Base-by-base conservation (phyloP, 2,888 invertebrate species). In the Ceramica pisi region DNA sequence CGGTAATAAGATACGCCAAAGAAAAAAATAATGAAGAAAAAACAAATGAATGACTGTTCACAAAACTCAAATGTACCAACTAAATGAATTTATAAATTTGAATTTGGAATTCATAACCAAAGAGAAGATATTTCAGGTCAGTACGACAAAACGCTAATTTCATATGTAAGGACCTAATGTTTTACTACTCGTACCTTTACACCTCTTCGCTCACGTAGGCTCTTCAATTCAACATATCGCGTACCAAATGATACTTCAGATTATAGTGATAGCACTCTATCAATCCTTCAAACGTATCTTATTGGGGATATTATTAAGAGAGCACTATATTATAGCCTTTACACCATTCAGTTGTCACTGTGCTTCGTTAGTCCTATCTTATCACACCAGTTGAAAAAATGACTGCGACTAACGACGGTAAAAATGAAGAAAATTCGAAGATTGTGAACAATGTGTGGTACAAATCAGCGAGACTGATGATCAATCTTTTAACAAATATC, bases 401-500 rank as follows among this genome's bases (percentile, higher is more conserved):
- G 86, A 66, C 78, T 10, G 75, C 72, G 31, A 59, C 50, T 14
- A 69, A 53, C 6, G 79, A 71, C 10, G 64, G 53, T 64, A 63
- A 26, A 21, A 60, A 71, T 50, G 67, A 67, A 41, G 38, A 65
- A 19, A 72, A 57, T 12, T 51, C 61, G 1, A 71, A 46, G 41
- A 7, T 64, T 62, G 62, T 66, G 5, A 78, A 83, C 6, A 78
- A 59, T 68, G 70, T 75, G 71, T 80, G 81, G 53, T 64, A 75
- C 2, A 88, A 83, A 80, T 88, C 90, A n/a, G 56, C 84, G 14
- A 78, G 88, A 44, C 48, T 88, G 19, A 62, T 71, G 0, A 61
- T 89, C 0, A 91, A 91, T 76, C 64, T 90, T 5, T 12, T 90
- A 1, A 86, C 86, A 0, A 80, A 91, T 65, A 75, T 89, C 12